A percentile compares a stretch with the other conserved stretches of the same genome.
These are phyloP conservation scores for Callinectes sapidus DNA, from an alignment of 2,888 invertebrate genomes.

Conservation along the genomic window DNA sequence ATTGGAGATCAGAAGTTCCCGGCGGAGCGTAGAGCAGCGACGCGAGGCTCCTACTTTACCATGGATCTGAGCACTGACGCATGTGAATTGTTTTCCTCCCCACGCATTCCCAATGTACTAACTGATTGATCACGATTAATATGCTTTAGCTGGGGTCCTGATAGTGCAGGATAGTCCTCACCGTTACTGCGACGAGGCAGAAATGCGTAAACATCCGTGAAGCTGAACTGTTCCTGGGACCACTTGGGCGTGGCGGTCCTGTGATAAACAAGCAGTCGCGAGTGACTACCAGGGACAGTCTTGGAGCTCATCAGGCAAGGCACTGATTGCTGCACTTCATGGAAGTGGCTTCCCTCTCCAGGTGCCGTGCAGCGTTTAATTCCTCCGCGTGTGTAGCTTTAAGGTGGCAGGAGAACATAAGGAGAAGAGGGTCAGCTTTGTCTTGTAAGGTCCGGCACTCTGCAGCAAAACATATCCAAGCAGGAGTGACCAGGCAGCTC, in stretches of 20 bases:
- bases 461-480: not conserved
- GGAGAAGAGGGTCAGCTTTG: not conserved
- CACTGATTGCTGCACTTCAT: conserved; percentile 11
- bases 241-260: not conserved
- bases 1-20: not conserved
- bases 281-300: not conserved
- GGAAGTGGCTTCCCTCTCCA: no score
- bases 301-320: not conserved
- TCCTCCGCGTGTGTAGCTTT: not conserved
- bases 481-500: not conserved
- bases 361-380: conserved; percentile 9
- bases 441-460: not conserved
- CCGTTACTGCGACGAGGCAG: not conserved
- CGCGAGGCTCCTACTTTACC: not conserved
- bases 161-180: not conserved
- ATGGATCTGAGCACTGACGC: not conserved
- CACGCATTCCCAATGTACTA: not conserved
- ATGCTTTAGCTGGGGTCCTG: not conserved
- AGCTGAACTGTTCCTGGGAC: not conserved
- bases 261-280: not conserved
- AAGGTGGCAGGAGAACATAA: not conserved
- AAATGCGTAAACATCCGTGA: not conserved
- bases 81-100: not conserved
- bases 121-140: not conserved
- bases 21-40: not conserved